Base-by-base conservation (phyloP, 2,888 invertebrate species). In the Diogma glabrata region DNA sequence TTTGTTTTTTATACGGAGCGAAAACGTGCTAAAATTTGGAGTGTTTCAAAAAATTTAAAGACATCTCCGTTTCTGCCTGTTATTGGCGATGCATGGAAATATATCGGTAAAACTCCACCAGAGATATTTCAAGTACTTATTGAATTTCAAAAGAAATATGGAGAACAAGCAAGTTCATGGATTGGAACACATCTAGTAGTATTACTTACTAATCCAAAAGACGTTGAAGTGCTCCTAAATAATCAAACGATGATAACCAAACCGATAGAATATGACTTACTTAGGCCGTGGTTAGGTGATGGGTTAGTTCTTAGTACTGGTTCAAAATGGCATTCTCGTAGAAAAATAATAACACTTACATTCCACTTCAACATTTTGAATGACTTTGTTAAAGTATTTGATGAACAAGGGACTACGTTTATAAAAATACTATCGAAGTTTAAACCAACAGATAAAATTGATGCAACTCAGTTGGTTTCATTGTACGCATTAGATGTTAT, bases 331-430 rank as follows among this genome's bases (percentile, higher is more conserved):
- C 73, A 74, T 57, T 67, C 70, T 2, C 75, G 82, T 10, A 72
- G 87, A 23, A 85, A 83, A 66, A 75, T 84, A 54, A 67, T 87
- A 50, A 87, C 87, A 0, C 86, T 87, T 2, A 79, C 87, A 0
- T 88, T 87, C 64, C 88, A 88, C 66, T 87, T 87, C 63, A 81
- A 82, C 61, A 84, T 87, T 51, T 67, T 88, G 28, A 80, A 83
- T 60, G 76, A 82, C 58, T 87, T 84, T 63, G 66, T 84, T n/a
- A 78, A 77, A 0, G 75, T 82, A 1, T 86, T 87, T 63, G 78
- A 84, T 58, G 74, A 73, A 47, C 79, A 82, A 51, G 72, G 77
- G 7, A 67, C 71, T 14, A 67, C 76, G 4, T 64, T 87, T 52
- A 61, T 77, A 0, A 19, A 48, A 17, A 30, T 22, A 16, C 20